A percentile compares a stretch with the other conserved stretches of the same genome.
Evolutionary conservation across 2,888 invertebrate species (phyloP).

Genomic region (Caenorhabditis panamensis): DNA sequence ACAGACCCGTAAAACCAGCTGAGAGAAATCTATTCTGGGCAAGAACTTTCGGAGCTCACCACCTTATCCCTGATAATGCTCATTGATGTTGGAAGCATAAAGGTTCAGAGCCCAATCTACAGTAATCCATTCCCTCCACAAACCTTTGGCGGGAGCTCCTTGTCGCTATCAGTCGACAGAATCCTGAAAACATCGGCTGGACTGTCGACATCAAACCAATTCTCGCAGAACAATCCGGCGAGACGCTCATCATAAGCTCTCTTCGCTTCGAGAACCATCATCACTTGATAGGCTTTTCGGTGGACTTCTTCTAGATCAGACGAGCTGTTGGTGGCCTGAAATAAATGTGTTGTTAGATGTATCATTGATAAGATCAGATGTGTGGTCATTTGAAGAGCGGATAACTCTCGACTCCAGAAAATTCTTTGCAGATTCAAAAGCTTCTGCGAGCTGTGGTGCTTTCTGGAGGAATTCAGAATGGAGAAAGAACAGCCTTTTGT

Average conservation of each 20-base stretch:
- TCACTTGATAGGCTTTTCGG: constrained; percentile 47
- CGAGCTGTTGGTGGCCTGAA: constrained; percentile 37
- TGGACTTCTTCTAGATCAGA: constrained; percentile 45
- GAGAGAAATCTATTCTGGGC: not conserved
- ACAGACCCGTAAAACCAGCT: not conserved
- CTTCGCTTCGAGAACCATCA: constrained; percentile 66
- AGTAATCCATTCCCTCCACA: not conserved
- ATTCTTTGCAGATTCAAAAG: not conserved
- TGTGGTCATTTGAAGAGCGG: not conserved
- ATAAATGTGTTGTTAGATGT: not conserved
- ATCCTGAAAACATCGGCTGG: constrained; percentile 62
- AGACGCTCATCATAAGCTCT: constrained; percentile 66
- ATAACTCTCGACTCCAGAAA: not conserved
- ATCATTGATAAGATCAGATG: not conserved
- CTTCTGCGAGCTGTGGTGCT: too few relatives aligned
- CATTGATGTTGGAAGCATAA: too few relatives aligned
- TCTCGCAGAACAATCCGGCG: constrained; percentile 57
- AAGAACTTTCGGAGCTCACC: too few relatives aligned
- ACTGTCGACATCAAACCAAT: constrained; percentile 70
- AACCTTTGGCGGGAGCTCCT: constrained; percentile 47
- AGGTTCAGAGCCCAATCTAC: too few relatives aligned
- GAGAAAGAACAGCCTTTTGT: not conserved
- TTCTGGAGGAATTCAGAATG: too few relatives aligned
- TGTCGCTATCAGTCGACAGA: constrained; percentile 9
- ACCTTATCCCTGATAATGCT: too few relatives aligned